Evolutionary conservation across 1,140 invertebrate species (phyloP).

Genomic region (Drosophila pruinosa): DNA sequence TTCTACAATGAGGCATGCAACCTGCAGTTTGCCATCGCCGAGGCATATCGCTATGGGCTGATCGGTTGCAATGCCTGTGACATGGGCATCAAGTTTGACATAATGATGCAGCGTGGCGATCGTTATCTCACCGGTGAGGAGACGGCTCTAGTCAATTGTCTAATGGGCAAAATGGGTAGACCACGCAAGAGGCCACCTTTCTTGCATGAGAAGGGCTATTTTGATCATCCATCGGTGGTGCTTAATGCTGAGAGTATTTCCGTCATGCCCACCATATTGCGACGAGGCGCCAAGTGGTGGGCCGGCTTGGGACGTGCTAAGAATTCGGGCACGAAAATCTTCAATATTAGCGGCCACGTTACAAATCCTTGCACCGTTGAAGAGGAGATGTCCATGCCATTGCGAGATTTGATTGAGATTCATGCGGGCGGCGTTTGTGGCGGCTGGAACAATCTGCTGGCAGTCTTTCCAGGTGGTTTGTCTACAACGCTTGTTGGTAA

Average conservation of each 20-base stretch:
- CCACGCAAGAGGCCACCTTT: slow-evolving; percentile 98
- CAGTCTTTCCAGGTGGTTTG: slow-evolving; percentile 98
- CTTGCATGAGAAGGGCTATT: slow-evolving; percentile 98
- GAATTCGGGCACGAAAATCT: slow-evolving; percentile 98
- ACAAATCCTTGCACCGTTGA: slow-evolving; percentile 99
- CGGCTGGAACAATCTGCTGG: slow-evolving; percentile 98
- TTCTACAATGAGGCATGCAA: slow-evolving; percentile 99
- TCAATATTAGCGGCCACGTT: slow-evolving; percentile 99
- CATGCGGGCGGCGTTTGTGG: slow-evolving; percentile 98
- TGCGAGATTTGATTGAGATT: slow-evolving; percentile 96
- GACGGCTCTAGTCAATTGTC: slow-evolving; percentile 98
- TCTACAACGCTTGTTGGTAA: slow-evolving; percentile 98
- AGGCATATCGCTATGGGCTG: slow-evolving; percentile 97
- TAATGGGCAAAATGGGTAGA: slow-evolving; percentile 99
- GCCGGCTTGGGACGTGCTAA: slow-evolving; percentile 94
- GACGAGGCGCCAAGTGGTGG: slow-evolving; percentile 97
- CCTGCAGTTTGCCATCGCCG: slow-evolving; percentile 97
- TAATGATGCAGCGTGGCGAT: slow-evolving; percentile 96
- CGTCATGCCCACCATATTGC: slow-evolving; percentile 97
- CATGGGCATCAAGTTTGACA: slow-evolving; percentile 98
- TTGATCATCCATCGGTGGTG: slow-evolving; percentile 98
- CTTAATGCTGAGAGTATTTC: slow-evolving; percentile 99
- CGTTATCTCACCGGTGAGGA: slow-evolving; percentile 99
- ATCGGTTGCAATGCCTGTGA: slow-evolving; percentile 98
- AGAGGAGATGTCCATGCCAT: slow-evolving; percentile 99